Evolutionary conservation across 2,888 invertebrate species (phyloP).

Genomic region (Diloba caeruleocephala): DNA sequence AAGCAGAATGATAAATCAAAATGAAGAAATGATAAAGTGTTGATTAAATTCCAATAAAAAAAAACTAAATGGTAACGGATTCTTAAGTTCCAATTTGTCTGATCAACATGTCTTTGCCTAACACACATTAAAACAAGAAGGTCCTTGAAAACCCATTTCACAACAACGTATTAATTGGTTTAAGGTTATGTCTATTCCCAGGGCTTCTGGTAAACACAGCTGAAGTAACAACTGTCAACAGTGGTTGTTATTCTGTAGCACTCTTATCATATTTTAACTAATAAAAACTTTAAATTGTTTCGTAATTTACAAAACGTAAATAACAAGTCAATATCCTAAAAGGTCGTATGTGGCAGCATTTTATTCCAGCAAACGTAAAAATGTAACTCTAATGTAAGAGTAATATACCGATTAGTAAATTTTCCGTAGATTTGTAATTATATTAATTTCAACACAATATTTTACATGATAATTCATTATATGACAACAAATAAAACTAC

Average conservation of each 20-base stretch:
- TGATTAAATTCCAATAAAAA: no score
- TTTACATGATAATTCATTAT: constrained; percentile 60
- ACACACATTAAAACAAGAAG: not conserved
- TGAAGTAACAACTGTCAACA: not conserved
- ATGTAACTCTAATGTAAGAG: not conserved
- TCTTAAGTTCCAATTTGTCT: not conserved
- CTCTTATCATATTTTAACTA: constrained; percentile 19
- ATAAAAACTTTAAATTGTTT: constrained; percentile 33
- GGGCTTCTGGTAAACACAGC: constrained; percentile 5
- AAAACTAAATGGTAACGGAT: no score
- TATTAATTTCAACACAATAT: constrained; percentile 27
- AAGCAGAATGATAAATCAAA: no score
- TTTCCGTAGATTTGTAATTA: constrained; percentile 15
- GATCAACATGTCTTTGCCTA: constrained; percentile 9
- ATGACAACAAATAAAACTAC: constrained; percentile 85
- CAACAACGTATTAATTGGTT: constrained; percentile 16
- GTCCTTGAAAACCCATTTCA: constrained; percentile 44
- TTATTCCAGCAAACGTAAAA: not conserved
- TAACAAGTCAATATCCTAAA: constrained; percentile 14
- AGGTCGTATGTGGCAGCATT: constrained; percentile 1
- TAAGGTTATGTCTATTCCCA: constrained; percentile 13
- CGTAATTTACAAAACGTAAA: constrained; percentile 37
- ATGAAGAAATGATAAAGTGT: no score
- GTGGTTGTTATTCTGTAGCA: constrained; percentile 4
- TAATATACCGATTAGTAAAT: not conserved